Percentiles rank a stretch among this genome's conserved stretches.
Evolutionary conservation across 2,113 vertebrate genomes (phyloP).

Genomic region (Arizona elegans): DNA sequence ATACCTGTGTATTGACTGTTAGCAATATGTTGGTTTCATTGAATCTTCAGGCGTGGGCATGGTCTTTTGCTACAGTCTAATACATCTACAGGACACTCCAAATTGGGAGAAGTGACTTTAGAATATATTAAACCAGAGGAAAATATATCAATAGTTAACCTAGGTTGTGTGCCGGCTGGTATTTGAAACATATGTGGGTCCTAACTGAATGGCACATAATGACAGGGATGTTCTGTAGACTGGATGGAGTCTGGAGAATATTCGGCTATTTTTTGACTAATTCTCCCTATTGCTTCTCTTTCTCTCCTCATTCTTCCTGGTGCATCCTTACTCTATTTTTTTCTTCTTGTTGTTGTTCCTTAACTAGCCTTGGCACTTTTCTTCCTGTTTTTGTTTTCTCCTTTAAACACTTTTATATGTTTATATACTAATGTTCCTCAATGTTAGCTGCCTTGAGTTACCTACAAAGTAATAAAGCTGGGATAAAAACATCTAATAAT

Average conservation of each 20-base stretch:
- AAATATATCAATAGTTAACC: background rate
- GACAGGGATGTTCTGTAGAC: background rate
- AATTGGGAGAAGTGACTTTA: background rate
- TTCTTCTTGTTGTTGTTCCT: background rate
- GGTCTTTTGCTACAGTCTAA: background rate
- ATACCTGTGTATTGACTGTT: background rate
- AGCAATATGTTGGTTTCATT: background rate
- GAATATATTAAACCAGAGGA: background rate
- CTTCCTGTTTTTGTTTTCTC: background rate
- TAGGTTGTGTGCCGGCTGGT: background rate
- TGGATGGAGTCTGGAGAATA: background rate
- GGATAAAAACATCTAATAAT: background rate
- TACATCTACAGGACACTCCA: background rate
- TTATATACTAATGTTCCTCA: background rate
- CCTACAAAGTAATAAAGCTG: background rate
- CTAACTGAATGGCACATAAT: background rate
- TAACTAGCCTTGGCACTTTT: background rate
- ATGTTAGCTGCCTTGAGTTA: background rate
- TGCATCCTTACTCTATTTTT: background rate
- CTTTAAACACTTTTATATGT: background rate
- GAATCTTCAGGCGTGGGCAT: background rate
- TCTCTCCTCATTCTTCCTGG: background rate
- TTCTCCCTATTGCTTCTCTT: background rate
- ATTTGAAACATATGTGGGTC: background rate
- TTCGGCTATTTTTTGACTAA: too few relatives aligned